These are phyloP conservation scores for Simalia tracyae DNA, from an alignment of 2,797 vertebrate species.

Conservation along the genomic window DNA sequence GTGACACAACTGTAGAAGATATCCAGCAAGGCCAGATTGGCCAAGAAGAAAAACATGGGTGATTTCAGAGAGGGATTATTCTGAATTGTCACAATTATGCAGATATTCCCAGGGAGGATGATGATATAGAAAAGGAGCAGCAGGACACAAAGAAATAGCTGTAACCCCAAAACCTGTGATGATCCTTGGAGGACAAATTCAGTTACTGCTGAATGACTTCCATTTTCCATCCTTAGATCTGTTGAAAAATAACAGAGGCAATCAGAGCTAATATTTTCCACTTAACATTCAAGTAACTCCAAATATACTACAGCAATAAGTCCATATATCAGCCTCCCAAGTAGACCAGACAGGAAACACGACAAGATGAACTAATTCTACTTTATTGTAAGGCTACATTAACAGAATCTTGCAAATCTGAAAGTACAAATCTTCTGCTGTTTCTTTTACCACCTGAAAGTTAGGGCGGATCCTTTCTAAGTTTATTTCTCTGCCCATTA, in stretches of 20 bases:
- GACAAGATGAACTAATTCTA: too few species aligned
- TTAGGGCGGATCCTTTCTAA: too few species aligned
- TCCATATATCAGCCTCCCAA: too few species aligned
- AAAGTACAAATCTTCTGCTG: too few species aligned
- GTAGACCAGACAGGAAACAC: too few species aligned
- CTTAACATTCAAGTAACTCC: too few species aligned
- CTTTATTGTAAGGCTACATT: too few species aligned
- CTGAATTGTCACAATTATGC: neutral
- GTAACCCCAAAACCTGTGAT: neutral
- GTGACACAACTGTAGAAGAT: conserved; percentile 53
- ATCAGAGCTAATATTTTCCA: too few species aligned
- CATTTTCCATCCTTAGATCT: neutral
- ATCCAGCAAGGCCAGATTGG: conserved; percentile 61
- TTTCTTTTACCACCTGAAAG: too few species aligned
- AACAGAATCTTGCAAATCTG: too few species aligned
- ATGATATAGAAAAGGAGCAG: neutral
- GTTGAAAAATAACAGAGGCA: neutral
- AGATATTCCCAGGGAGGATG: neutral
- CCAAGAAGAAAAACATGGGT: conserved; percentile 65
- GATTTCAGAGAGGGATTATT: conserved; percentile 7
- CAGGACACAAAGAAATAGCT: neutral
- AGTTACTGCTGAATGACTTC: neutral
- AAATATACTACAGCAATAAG: too few species aligned
- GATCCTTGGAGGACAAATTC: conserved; percentile 5
- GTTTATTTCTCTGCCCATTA: too few species aligned